Percentiles rank a stretch among this genome's conserved stretches.
These are phyloP conservation scores for Folsomia candida DNA, from an alignment of 2,888 invertebrate species.

Conservation along the genomic window DNA sequence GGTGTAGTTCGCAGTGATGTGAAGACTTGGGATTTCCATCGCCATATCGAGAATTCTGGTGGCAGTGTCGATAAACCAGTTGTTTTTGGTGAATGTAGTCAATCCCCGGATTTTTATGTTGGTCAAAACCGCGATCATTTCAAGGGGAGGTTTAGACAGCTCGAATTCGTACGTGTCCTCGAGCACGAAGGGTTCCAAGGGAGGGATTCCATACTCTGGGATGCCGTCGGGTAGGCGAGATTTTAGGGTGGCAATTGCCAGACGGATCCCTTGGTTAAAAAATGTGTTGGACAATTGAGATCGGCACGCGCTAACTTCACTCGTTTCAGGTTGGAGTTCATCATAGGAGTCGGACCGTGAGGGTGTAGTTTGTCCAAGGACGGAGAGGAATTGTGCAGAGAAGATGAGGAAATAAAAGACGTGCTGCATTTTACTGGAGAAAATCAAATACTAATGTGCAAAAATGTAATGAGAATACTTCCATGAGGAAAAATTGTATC, in stretches of 20 bases:
- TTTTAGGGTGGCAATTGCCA: constrained; percentile 32
- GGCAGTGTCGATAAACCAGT: constrained; percentile 35
- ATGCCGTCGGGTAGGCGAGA: constrained; percentile 28
- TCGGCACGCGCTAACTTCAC: constrained; percentile 29
- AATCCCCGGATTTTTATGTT: constrained; percentile 26
- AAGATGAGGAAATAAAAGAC: not conserved
- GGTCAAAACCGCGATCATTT: constrained; percentile 25
- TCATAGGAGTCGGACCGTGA: too few relatives aligned
- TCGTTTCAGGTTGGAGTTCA: constrained; percentile 19
- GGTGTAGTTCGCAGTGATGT: constrained; percentile 28
- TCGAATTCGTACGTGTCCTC: constrained; percentile 26
- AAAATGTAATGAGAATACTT: too few relatives aligned
- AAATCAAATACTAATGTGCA: too few relatives aligned
- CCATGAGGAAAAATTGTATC: too few relatives aligned
- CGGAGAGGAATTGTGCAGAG: not conserved
- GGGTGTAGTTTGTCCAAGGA: constrained; percentile 10
- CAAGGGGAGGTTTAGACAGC: constrained; percentile 21
- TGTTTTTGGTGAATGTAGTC: constrained; percentile 29
- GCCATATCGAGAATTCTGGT: constrained; percentile 33
- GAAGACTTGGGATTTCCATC: constrained; percentile 29
- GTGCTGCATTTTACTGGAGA: constrained; percentile 3
- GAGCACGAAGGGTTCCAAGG: constrained; percentile 29
- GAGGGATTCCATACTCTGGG: constrained; percentile 35
- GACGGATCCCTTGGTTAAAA: constrained; percentile 29
- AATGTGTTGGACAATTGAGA: constrained; percentile 33